Conservation (phyloP, 35 echinoderm and acorn worm genomes). For the Lytechinus variegatus region DNA sequence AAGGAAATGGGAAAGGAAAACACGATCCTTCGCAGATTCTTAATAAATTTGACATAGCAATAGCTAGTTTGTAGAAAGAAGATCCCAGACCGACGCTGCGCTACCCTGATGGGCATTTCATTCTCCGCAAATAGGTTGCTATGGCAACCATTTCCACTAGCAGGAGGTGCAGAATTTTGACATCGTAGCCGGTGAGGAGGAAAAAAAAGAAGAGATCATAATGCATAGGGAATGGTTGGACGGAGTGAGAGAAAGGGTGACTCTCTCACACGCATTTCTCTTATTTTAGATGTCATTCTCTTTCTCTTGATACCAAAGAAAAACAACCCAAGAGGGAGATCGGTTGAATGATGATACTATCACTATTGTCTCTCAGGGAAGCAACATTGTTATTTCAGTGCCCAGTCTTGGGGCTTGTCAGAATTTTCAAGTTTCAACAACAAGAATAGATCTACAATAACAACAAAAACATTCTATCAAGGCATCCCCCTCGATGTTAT, state of each 20-base stretch:
- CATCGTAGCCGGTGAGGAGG: not conserved
- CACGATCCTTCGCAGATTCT: not conserved
- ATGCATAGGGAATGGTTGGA: not conserved
- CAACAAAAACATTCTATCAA: not conserved
- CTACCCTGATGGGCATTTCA: conserved; percentile 25
- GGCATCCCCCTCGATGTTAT: not conserved
- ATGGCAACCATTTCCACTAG: conserved; percentile 28
- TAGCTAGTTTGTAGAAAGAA: not conserved
- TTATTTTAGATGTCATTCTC: not conserved
- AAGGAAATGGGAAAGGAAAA: not conserved
- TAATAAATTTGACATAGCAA: not conserved
- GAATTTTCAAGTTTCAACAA: not conserved
- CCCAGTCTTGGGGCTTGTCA: not conserved
- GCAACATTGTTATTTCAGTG: not conserved
- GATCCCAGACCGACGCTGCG: not conserved
- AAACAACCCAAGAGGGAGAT: not conserved
- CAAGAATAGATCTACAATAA: not conserved
- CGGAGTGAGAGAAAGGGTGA: conserved; percentile 8
- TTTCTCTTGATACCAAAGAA: not conserved
- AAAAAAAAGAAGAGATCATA: not conserved
- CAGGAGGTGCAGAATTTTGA: not conserved
- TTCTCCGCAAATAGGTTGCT: conserved; percentile 35
- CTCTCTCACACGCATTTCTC: not conserved
- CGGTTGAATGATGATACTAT: not conserved
- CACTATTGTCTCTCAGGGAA: not conserved